These are phyloP conservation scores for Ceratoteleas bidentatus DNA, from an alignment of 1,140 invertebrate genomes.

Conservation along the genomic window DNA sequence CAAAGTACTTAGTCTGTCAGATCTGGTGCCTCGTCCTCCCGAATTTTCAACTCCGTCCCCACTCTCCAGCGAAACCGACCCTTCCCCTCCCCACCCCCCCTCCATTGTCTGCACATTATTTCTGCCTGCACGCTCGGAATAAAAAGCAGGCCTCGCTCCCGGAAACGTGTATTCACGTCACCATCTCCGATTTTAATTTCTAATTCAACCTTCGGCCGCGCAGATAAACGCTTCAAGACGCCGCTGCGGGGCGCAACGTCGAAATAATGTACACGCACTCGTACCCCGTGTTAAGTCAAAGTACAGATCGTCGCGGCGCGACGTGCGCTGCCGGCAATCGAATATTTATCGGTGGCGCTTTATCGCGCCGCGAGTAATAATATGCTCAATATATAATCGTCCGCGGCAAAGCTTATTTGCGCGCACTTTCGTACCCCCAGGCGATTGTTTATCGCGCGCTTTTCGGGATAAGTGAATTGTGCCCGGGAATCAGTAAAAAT, in stretches of 20 bases:
- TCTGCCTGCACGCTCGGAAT: no score
- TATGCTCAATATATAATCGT: slow-evolving; percentile 54
- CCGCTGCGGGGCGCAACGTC: slow-evolving; percentile 21
- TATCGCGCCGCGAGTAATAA: slow-evolving; percentile 39
- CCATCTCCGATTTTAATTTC: no score
- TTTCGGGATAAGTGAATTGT: slow-evolving; percentile 49
- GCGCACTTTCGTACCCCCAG: slow-evolving; percentile 22
- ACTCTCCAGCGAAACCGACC: no score
- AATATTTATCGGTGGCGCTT: slow-evolving; percentile 46
- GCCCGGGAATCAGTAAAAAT: slow-evolving; percentile 31
- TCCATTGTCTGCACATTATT: no score
- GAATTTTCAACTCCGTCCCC: no score
- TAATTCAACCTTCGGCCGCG: slow-evolving; percentile 43
- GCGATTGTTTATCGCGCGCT: slow-evolving; percentile 26
- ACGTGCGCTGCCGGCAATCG: slow-evolving; percentile 28
- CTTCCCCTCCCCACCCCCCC: no score
- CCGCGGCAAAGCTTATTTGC: slow-evolving; percentile 39
- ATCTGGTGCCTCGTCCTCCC: no score
- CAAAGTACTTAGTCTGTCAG: no score
- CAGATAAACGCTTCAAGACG: slow-evolving; percentile 41
- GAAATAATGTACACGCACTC: slow-evolving; percentile 32
- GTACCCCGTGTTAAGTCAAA: slow-evolving; percentile 42
- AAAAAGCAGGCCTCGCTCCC: no score
- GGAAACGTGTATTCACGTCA: no score
- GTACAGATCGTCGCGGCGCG: slow-evolving; percentile 40